phyloP scores from a whole-genome alignment of 2,113 vertebrate genomes.

The human region DNA sequence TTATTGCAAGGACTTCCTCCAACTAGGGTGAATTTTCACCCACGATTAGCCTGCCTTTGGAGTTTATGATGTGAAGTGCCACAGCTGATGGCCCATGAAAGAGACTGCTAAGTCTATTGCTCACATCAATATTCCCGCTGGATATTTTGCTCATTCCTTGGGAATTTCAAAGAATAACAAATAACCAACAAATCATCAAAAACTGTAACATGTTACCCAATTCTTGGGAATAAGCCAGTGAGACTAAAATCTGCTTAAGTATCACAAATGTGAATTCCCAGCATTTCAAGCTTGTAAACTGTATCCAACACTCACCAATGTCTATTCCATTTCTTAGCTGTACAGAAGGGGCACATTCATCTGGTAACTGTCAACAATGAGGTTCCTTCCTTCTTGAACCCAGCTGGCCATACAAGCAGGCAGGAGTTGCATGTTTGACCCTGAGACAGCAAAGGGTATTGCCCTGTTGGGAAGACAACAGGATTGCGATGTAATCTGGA shows the following conservation, averaged over 20 bases:
- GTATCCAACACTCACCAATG: background rate
- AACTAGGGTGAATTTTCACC: constrained; percentile 1
- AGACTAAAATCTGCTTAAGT: constrained; percentile 49
- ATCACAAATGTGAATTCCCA: constrained; percentile 29
- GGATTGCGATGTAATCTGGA: background rate
- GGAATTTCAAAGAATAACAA: constrained; percentile 78
- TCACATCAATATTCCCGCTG: constrained; percentile 54
- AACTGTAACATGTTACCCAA: constrained; percentile 74
- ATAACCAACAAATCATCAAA: constrained; percentile 74
- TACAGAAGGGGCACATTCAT: background rate
- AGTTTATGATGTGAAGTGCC: background rate
- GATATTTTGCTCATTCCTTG: constrained; percentile 72
- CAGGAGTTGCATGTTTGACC: background rate
- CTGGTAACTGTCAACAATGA: background rate
- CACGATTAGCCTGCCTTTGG: background rate
- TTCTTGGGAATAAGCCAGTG: constrained; percentile 59
- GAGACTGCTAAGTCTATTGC: background rate
- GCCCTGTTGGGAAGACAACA: background rate
- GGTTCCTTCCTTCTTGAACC: background rate
- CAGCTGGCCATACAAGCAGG: background rate
- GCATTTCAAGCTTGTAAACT: constrained; percentile 25
- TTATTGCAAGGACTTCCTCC: background rate
- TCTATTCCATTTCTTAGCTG: background rate
- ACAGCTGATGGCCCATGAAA: constrained; percentile 19
- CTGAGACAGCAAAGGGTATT: background rate